These are phyloP conservation scores for Cydia amplana DNA, from an alignment of 1,140 invertebrate species.

Conservation along the genomic window DNA sequence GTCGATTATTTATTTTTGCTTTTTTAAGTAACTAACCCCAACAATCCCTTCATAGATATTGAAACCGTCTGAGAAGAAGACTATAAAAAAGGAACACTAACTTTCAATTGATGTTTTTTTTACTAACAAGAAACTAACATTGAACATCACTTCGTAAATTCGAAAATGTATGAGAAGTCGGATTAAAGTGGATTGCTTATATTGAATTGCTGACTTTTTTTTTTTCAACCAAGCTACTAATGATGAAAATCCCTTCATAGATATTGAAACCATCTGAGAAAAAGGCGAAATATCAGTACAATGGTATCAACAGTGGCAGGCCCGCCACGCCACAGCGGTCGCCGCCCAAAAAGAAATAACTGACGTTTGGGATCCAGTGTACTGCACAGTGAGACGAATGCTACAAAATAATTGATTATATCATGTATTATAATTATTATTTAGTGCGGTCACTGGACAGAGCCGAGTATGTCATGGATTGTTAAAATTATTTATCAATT, in stretches of 20 bases:
- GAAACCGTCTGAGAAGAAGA: conserved; percentile 31
- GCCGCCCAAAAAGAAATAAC: conserved; percentile 90
- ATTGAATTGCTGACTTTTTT: conserved; percentile 23
- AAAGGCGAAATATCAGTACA: conserved; percentile 99
- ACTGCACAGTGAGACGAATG: conserved; percentile 76
- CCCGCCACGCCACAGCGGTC: conserved; percentile 94
- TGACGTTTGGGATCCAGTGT: conserved; percentile 73
- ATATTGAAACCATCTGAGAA: conserved; percentile 99
- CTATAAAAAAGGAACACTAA: conserved; percentile 26
- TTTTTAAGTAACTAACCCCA: conserved; percentile 26
- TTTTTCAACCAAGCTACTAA: conserved; percentile 26
- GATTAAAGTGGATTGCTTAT: conserved; percentile 27
- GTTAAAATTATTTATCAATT: conserved; percentile 73
- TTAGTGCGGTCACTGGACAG: conserved; percentile 66
- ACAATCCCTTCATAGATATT: conserved; percentile 31
- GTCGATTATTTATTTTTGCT: conserved; percentile 30
- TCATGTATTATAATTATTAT: conserved; percentile 73
- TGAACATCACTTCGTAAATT: conserved; percentile 84
- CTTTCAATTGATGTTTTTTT: conserved; percentile 27
- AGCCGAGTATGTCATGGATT: conserved; percentile 63
- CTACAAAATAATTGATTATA: conserved; percentile 76
- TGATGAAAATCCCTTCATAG: conserved; percentile 76
- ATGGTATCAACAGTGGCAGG: conserved; percentile 88
- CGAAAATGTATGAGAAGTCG: conserved; percentile 97
- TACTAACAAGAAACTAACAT: conserved; percentile 32